Conservation (phyloP, 2,888 invertebrate species). For the Sisyra nigra region DNA sequence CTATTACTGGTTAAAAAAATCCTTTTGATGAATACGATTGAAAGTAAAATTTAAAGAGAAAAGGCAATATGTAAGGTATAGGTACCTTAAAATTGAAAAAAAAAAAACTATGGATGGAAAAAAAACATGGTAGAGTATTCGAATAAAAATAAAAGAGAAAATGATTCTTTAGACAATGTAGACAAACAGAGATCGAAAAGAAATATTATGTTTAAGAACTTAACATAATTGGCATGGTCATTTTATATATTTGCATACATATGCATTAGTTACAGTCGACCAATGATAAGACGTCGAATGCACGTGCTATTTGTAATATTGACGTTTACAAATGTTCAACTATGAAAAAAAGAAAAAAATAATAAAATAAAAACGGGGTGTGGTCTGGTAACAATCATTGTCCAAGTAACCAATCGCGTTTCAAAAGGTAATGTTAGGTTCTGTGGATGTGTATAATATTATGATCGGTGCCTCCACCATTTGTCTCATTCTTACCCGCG, state of each 20-base stretch:
- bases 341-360: not conserved
- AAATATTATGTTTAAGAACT: too few species aligned
- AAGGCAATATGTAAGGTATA: too few species aligned
- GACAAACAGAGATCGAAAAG: too few species aligned
- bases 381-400: slow-evolving; percentile 28
- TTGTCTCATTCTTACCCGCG: not conserved
- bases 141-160: too few species aligned
- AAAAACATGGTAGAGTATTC: too few species aligned
- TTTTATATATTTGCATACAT: slow-evolving; percentile 21
- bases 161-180: too few species aligned
- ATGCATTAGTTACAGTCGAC: slow-evolving; percentile 23
- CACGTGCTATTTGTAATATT: not conserved
- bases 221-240: slow-evolving; percentile 19
- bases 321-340: slow-evolving; percentile 3
- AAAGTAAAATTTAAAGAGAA: too few species aligned
- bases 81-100: too few species aligned
- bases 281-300: slow-evolving; percentile 13
- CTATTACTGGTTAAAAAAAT: too few species aligned
- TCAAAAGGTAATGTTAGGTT: slow-evolving; percentile 25
- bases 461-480: not conserved
- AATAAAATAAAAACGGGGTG: slow-evolving; percentile 24
- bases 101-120: too few species aligned
- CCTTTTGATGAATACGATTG: too few species aligned
- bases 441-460: slow-evolving; percentile 15
- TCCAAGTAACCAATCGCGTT: slow-evolving; percentile 28